Evolutionary conservation across 2,797 vertebrate species (phyloP).

Genomic region (Sebastes diploproa): DNA sequence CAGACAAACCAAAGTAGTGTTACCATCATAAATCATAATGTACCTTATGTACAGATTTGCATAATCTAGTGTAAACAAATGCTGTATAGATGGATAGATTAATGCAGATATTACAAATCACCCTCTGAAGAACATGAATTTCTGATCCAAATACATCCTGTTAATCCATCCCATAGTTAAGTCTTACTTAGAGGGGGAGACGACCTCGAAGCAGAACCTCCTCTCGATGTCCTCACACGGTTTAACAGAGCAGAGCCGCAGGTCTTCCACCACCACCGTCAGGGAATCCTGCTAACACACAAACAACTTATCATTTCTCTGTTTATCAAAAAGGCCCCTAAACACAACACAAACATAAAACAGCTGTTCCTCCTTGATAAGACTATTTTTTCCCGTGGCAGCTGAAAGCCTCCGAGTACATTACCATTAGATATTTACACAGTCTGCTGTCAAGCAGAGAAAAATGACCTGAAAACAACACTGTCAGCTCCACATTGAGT

Average conservation of each 20-base stretch:
- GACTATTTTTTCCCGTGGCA: background rate
- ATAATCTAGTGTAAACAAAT: too few relatives aligned
- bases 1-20: background rate
- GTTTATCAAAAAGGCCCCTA: background rate
- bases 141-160: background rate
- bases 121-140: background rate
- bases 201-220: slow-evolving; percentile 98
- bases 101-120: background rate
- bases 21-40: background rate
- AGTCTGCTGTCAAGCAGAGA: slow-evolving; percentile 8
- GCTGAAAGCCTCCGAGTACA: background rate
- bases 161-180: background rate
- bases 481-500: background rate
- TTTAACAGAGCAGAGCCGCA: slow-evolving; percentile 94
- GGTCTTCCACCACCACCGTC: slow-evolving; percentile 96
- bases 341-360: background rate
- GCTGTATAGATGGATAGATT: too few relatives aligned
- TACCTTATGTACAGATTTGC: too few relatives aligned
- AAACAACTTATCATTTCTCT: background rate
- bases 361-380: slow-evolving; percentile 9
- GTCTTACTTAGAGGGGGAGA: slow-evolving; percentile 95
- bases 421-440: slow-evolving; percentile 10
- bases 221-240: slow-evolving; percentile 97
- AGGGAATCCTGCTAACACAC: slow-evolving; percentile 86
- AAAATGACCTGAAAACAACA: slow-evolving; percentile 10